Evolutionary conservation across 2,797 vertebrate species (phyloP).

Genomic region (Alfaro cultratus): DNA sequence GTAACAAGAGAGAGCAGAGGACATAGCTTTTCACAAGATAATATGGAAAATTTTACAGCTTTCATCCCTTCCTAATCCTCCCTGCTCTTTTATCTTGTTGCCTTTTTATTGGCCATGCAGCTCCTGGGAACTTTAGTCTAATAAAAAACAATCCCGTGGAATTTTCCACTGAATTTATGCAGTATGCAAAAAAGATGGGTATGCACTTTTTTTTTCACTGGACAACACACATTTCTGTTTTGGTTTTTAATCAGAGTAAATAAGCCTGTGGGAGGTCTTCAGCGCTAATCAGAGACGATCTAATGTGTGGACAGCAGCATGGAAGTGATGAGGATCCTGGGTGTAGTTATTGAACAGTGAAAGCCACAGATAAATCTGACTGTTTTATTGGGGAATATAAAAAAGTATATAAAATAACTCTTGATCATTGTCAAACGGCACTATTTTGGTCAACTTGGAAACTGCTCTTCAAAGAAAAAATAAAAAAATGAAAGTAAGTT

Average conservation of each 20-base stretch:
- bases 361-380: slow-evolving; percentile 12
- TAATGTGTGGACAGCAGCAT: slow-evolving; percentile 18
- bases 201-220: slow-evolving; percentile 56
- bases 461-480: neutral
- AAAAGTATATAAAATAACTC: slow-evolving; percentile 1
- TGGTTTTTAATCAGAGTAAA: slow-evolving; percentile 52
- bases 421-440: slow-evolving; percentile 1
- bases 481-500: neutral
- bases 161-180: slow-evolving; percentile 84
- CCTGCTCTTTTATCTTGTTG: slow-evolving; percentile 86
- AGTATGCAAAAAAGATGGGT: slow-evolving; percentile 74
- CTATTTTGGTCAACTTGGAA: neutral
- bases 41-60: slow-evolving; percentile 87
- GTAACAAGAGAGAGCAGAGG: slow-evolving; percentile 77
- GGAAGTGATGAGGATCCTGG: slow-evolving; percentile 16
- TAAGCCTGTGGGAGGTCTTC: slow-evolving; percentile 36
- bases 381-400: slow-evolving; percentile 4
- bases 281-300: slow-evolving; percentile 34
- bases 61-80: slow-evolving; percentile 83
- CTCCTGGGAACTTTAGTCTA: slow-evolving; percentile 86
- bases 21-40: slow-evolving; percentile 83
- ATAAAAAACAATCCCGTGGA: slow-evolving; percentile 85
- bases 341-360: neutral
- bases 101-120: slow-evolving; percentile 85
- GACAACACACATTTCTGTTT: slow-evolving; percentile 55